phyloP scores from a whole-genome alignment of 2,888 invertebrate species.

The Stomorhina lunata region DNA sequence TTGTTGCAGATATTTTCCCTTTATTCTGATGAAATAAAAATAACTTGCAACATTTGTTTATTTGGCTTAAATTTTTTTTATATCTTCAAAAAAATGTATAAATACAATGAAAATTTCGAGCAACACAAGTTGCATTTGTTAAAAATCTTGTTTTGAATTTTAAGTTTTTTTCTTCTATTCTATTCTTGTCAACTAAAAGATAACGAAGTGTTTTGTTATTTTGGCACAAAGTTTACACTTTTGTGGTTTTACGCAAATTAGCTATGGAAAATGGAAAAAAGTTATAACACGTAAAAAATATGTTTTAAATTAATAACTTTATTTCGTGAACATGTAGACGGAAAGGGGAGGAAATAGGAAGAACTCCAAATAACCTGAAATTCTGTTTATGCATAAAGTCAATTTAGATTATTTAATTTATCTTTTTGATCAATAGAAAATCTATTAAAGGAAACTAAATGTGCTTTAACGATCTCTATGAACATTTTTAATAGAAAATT shows the following conservation, averaged over 20 bases:
- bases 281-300: slow-evolving; percentile 11
- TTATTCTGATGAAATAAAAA: slow-evolving; percentile 32
- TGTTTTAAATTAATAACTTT: slow-evolving; percentile 47
- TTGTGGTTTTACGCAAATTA: slow-evolving; percentile 51
- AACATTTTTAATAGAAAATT: too few relatives aligned
- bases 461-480: too few relatives aligned
- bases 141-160: slow-evolving; percentile 61
- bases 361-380: too few relatives aligned
- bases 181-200: neutral
- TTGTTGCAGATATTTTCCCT: too few relatives aligned
- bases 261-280: neutral
- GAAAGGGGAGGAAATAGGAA: neutral
- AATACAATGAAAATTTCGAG: slow-evolving; percentile 29
- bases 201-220: slow-evolving; percentile 53
- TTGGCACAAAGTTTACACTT: slow-evolving; percentile 31
- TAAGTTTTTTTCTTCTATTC: slow-evolving; percentile 20
- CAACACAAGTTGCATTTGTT: slow-evolving; percentile 43
- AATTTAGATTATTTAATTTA: too few relatives aligned
- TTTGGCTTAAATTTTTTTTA: slow-evolving; percentile 11
- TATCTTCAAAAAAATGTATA: slow-evolving; percentile 3
- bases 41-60: slow-evolving; percentile 58
- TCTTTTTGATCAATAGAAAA: too few relatives aligned
- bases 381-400: too few relatives aligned
- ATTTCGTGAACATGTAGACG: neutral
- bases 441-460: too few relatives aligned